These are phyloP conservation scores for Oithona nana DNA, from an alignment of 2,888 invertebrate species.

Conservation along the genomic window DNA sequence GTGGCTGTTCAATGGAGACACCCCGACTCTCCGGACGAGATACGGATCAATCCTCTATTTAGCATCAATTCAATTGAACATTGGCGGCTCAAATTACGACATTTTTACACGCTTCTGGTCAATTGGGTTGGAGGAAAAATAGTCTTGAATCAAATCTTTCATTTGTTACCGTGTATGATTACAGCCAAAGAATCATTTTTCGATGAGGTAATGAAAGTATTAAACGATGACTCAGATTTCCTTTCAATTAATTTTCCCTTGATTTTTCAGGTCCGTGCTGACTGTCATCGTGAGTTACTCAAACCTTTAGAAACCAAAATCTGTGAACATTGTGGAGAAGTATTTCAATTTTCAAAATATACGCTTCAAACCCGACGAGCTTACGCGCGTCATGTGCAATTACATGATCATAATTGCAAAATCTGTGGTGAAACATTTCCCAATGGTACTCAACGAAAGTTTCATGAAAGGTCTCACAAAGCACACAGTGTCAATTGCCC, in stretches of 20 bases:
- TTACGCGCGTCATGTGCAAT: not conserved
- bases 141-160: not conserved
- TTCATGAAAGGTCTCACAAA: not conserved
- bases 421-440: constrained; percentile 2
- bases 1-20: not conserved
- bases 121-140: not conserved
- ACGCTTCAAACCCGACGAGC: not conserved
- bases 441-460: not conserved
- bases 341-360: not conserved
- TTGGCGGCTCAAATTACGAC: not conserved
- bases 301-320: not conserved
- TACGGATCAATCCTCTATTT: not conserved
- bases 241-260: not conserved
- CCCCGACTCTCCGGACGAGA: not conserved
- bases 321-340: not conserved
- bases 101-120: not conserved
- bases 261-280: not conserved
- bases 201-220: not conserved
- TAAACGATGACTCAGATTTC: not conserved
- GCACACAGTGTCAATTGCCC: not conserved
- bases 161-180: not conserved
- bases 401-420: not conserved
- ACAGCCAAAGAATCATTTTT: not conserved
- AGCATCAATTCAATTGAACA: not conserved
- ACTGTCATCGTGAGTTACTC: not conserved